Conservation (phyloP, 2,888 invertebrate species). For the Nephrotoma guestfalica region DNA sequence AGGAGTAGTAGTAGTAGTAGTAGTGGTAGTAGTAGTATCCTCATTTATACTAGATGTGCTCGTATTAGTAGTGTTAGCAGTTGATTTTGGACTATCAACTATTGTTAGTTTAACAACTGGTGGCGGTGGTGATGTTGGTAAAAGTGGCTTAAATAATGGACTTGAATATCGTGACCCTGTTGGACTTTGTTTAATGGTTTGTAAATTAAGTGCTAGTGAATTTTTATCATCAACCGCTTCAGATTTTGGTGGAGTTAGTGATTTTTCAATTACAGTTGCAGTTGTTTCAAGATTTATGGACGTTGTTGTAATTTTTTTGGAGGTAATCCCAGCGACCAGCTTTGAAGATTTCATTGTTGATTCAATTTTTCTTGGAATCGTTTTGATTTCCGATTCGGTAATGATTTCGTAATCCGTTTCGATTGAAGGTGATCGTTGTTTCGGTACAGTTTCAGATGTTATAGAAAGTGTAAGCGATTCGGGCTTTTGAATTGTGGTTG, state of each 20-base stretch:
- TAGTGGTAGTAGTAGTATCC: not conserved
- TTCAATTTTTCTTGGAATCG: not conserved
- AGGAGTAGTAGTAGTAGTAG: not conserved
- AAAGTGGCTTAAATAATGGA: not conserved
- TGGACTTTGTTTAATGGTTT: not conserved
- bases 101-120: constrained; percentile 4
- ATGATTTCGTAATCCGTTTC: not conserved
- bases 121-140: not conserved
- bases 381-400: not conserved
- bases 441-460: not conserved
- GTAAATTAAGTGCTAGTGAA: not conserved
- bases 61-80: not conserved
- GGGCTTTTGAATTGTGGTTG: not conserved
- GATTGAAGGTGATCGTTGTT: not conserved
- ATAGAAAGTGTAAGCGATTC: not conserved
- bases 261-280: not conserved
- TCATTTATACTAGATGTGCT: not conserved
- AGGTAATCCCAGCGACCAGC: not conserved
- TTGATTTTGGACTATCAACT: not conserved
- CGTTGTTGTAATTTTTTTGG: not conserved
- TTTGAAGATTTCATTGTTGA: not conserved
- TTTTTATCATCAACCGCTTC: not conserved
- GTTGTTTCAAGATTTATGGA: not conserved
- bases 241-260: not conserved
- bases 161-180: not conserved